Evolutionary conservation across 2,113 vertebrate genomes (phyloP), one percentile per base, ranked within the genome.

Genomic region (Piliocolobus tephrosceles): DNA sequence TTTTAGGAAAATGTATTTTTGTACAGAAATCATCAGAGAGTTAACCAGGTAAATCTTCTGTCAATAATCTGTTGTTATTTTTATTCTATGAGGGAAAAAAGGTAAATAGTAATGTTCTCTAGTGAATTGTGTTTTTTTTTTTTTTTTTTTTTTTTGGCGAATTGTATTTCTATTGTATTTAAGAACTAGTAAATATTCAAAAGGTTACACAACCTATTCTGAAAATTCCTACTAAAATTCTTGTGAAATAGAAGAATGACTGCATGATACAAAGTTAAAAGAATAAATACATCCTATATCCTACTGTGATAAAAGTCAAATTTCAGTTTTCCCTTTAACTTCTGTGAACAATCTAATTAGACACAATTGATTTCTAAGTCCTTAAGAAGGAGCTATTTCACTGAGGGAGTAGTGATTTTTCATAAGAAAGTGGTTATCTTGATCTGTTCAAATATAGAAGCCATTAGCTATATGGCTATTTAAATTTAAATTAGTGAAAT

Each of bases 291-390:
- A 25, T 82, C 30, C 58, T 68, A 4, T 80, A 70, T 8, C 23
- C 17, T 86, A 70, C 30, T 8, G 17, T 66, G 27, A 43, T 73
- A 79, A 43, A 70, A 12, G 68, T 93, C 35, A 93, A 91, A 95
- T 70, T 75, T 95, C 35, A 57, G 18, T 25, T 82, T 81, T 76
- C 38, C 7, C 17, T 80, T 84, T 66, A 88, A 89, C 16, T 91
- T 89, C 43, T 27, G 57, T 75, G 93, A 84, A 58, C 35, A 95
- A 84, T 79, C 35, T 91, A 96, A 79, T 38, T 88, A 90, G 27
- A 43, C 38, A 58, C 4, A 52, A 96, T 68, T 47, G 27, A 90
- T 95, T 93, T 8, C 25, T 55, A 35, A 7, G 3, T 58, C 35
- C 47, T 75, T 76, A 78, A 23, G 22, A 1, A 73, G 32, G 6